Conservation (phyloP, 2,888 invertebrate species). For the Epicampocera succincta region DNA sequence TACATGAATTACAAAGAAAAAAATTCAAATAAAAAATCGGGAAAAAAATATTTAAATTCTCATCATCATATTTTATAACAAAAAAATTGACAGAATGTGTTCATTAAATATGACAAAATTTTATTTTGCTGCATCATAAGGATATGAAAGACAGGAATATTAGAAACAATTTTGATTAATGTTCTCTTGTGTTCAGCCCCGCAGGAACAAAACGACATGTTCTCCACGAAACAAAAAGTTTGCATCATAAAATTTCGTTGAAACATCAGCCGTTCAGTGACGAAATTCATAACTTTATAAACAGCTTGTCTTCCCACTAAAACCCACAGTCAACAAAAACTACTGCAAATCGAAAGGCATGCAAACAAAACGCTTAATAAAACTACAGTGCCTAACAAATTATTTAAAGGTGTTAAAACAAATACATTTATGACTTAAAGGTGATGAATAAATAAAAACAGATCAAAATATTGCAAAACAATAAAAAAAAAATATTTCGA, state of each 20-base stretch:
- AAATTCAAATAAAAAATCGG: constrained; percentile 29
- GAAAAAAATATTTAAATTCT: constrained; percentile 26
- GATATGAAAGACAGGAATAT: neutral
- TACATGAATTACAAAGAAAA: neutral
- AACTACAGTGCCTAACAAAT: constrained; percentile 1
- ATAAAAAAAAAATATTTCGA: too few relatives aligned
- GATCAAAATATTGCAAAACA: too few relatives aligned
- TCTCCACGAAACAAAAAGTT: neutral
- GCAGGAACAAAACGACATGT: neutral
- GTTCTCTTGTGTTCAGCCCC: neutral
- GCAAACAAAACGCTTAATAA: neutral
- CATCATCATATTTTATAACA: constrained; percentile 46
- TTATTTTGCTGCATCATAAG: neutral
- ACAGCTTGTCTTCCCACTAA: neutral
- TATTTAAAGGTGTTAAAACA: neutral
- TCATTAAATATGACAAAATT: constrained; percentile 39
- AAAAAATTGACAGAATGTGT: constrained; percentile 53
- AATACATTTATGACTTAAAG: too few relatives aligned
- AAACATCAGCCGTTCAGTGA: constrained; percentile 75
- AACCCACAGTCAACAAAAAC: constrained; percentile 25
- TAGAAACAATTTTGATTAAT: constrained; percentile 25
- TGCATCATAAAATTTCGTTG: constrained; percentile 70
- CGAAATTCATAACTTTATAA: constrained; percentile 74
- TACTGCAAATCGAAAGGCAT: neutral
- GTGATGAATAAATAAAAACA: too few relatives aligned